Evolutionary conservation across 2,113 vertebrate species (phyloP).

Genomic region (Illadopsis cleaveri): DNA sequence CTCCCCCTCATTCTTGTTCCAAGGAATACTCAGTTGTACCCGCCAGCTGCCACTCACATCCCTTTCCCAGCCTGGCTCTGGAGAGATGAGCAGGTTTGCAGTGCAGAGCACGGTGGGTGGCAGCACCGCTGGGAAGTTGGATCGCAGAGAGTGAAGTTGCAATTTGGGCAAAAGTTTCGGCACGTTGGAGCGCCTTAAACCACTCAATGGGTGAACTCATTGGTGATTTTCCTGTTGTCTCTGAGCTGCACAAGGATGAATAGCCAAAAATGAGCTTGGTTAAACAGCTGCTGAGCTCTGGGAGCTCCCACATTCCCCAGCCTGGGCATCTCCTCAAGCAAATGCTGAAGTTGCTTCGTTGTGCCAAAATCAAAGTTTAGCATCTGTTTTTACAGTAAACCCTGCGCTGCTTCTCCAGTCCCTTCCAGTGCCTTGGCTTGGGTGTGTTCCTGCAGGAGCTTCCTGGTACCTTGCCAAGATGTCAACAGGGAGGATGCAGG

Average conservation of each 20-base stretch:
- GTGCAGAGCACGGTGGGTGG: rapidly evolving
- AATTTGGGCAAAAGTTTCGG: rapidly evolving
- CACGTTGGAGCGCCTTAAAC: not conserved
- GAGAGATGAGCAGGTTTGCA: not conserved
- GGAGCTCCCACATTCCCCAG: not conserved
- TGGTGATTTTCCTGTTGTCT: not conserved
- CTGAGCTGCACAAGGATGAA: not conserved
- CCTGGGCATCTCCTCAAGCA: not conserved
- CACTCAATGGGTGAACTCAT: rapidly evolving
- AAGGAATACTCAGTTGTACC: not conserved
- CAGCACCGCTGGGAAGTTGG: not conserved
- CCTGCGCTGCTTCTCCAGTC: not conserved
- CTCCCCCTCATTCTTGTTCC: not conserved
- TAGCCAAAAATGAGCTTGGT: not conserved
- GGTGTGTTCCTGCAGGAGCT: not conserved
- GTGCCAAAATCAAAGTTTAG: not conserved
- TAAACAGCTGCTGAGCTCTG: not conserved
- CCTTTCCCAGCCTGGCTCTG: not conserved
- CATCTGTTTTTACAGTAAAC: not conserved
- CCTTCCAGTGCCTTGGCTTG: not conserved
- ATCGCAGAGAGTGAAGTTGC: not conserved
- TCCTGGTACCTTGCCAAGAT: not conserved
- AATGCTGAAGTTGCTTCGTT: not conserved
- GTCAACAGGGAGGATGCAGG: not conserved
- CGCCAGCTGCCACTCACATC: not conserved